phyloP scores from a whole-genome alignment of 2,113 vertebrate genomes.

The Percina caprodes region DNA sequence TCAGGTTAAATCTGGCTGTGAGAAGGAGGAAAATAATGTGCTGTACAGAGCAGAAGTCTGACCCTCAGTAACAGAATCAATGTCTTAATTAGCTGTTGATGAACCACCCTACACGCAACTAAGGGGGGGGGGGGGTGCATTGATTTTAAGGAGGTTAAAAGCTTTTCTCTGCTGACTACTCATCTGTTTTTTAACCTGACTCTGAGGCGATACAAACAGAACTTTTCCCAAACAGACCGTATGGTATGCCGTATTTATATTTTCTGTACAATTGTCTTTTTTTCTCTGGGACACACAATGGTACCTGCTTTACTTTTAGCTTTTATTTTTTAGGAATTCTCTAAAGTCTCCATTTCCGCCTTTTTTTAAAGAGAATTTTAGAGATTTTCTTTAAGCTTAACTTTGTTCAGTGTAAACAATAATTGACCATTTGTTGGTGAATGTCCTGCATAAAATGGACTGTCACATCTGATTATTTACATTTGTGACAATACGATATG shows the following conservation, averaged over 20 bases:
- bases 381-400: neutral
- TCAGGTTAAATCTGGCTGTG: conserved; percentile 14
- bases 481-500: too few relatives aligned
- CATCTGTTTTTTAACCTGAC: neutral
- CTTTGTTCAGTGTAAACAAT: neutral
- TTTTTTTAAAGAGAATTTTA: neutral
- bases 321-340: neutral
- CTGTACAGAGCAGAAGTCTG: neutral
- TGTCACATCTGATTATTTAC: too few relatives aligned
- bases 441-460: too few relatives aligned
- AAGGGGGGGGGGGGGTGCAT: neutral
- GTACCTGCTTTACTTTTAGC: too few relatives aligned
- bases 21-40: neutral
- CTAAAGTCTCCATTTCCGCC: neutral
- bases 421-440: too few relatives aligned
- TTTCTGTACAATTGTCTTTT: too few relatives aligned
- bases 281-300: too few relatives aligned
- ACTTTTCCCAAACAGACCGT: too few relatives aligned
- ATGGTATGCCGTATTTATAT: too few relatives aligned
- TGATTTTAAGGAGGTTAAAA: neutral
- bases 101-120: neutral
- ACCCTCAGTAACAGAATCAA: conserved; percentile 21
- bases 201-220: neutral
- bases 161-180: neutral
- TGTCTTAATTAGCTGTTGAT: neutral